These are phyloP conservation scores for Coelopa frigida DNA, from an alignment of 1,140 invertebrate species.

Conservation along the genomic window DNA sequence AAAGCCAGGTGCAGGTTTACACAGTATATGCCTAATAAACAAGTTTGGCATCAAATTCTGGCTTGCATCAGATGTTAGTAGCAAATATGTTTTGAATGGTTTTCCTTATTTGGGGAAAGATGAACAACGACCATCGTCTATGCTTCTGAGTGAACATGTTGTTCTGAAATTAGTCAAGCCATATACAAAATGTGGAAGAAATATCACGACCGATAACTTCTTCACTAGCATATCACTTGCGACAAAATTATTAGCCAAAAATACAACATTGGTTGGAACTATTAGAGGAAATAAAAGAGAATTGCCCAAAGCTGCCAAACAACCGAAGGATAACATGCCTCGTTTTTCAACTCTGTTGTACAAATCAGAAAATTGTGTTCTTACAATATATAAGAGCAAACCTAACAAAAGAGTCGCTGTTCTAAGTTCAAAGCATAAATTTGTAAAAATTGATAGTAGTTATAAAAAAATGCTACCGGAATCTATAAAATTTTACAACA, in stretches of 20 bases:
- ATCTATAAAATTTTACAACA: constrained; percentile 19
- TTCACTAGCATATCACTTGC: constrained; percentile 27
- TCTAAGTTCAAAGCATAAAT: constrained; percentile 20
- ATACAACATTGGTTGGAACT: constrained; percentile 21
- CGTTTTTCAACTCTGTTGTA: constrained; percentile 17
- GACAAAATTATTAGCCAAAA: constrained; percentile 17
- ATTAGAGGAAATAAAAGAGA: constrained; percentile 14
- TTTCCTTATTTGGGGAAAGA: constrained; percentile 42
- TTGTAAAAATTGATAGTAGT: constrained; percentile 12
- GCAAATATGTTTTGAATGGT: constrained; percentile 39
- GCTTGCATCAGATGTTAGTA: constrained; percentile 29
- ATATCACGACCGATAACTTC: constrained; percentile 35
- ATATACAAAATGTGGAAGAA: constrained; percentile 23
- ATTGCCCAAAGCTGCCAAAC: constrained; percentile 17
- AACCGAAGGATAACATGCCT: constrained; percentile 16
- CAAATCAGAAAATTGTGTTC: constrained; percentile 14
- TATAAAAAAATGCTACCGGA: constrained; percentile 18
- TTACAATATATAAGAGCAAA: constrained; percentile 23
- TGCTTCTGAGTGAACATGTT: constrained; percentile 21
- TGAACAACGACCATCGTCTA: constrained; percentile 16
- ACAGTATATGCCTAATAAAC: constrained; percentile 41
- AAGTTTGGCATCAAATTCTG: constrained; percentile 44
- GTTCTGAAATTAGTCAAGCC: constrained; percentile 27
- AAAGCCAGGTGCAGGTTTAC: constrained; percentile 38
- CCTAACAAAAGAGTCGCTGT: constrained; percentile 22